phyloP scores from a whole-genome alignment of 2,888 invertebrate genomes.

The Meiosimyza platycephala region DNA sequence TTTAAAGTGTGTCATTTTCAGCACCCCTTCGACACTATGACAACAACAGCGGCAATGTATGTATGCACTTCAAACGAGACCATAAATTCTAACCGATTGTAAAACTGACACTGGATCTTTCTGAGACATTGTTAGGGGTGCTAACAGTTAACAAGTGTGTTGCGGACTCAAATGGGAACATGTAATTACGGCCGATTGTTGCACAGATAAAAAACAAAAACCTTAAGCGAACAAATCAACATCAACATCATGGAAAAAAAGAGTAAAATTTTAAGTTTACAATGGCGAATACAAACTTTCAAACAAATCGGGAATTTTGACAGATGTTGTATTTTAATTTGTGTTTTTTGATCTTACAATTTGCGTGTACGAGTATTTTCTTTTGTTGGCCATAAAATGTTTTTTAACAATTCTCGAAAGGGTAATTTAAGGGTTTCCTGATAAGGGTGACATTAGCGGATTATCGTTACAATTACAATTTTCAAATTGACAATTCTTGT shows the following conservation, averaged over 20 bases:
- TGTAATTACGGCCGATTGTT: constrained; percentile 44
- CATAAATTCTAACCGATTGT: constrained; percentile 20
- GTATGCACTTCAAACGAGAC: constrained; percentile 38
- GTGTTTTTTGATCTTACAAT: constrained; percentile 62
- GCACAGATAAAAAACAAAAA: constrained; percentile 24
- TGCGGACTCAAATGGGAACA: constrained; percentile 42
- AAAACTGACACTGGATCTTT: neutral
- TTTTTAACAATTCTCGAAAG: constrained; percentile 57
- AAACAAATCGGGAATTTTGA: constrained; percentile 60
- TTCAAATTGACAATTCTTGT: constrained; percentile 49
- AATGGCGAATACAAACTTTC: constrained; percentile 22
- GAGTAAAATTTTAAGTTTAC: constrained; percentile 41
- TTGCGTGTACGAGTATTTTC: constrained; percentile 51
- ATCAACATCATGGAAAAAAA: constrained; percentile 16
- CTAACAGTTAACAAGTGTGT: constrained; percentile 57
- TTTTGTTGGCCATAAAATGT: constrained; percentile 47
- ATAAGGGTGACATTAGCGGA: constrained; percentile 35
- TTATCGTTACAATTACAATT: constrained; percentile 46
- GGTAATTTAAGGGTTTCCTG: constrained; percentile 52
- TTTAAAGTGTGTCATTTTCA: constrained; percentile 54
- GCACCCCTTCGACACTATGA: constrained; percentile 49
- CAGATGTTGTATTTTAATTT: constrained; percentile 63
- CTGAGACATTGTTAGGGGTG: constrained; percentile 47
- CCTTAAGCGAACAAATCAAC: constrained; percentile 37
- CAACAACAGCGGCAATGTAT: constrained; percentile 19